phyloP scores from a whole-genome alignment of 2,888 invertebrate species.

The Dasypogon diadema region DNA sequence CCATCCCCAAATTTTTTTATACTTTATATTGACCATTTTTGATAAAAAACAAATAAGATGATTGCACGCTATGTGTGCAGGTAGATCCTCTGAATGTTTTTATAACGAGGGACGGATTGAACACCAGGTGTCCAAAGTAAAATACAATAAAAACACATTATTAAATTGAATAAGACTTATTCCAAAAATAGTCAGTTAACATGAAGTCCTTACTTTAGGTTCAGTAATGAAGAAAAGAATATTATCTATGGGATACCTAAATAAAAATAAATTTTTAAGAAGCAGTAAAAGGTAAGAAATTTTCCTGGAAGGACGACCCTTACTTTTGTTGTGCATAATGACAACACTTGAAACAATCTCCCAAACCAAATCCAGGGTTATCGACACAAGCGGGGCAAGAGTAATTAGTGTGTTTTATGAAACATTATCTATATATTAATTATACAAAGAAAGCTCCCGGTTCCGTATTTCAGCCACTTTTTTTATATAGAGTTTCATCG shows the following conservation, averaged over 20 bases:
- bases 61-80: conserved; percentile 1
- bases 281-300: not conserved
- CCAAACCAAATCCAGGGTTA: no score
- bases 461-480: no score
- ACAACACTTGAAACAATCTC: not conserved
- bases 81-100: conserved; percentile 2
- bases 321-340: not conserved
- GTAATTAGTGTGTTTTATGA: no score
- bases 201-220: conserved; percentile 7
- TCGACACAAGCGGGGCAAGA: no score
- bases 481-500: no score
- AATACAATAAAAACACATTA: no score
- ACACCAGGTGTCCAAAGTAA: not conserved
- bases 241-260: not conserved
- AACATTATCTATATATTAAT: no score
- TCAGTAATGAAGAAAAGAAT: conserved; percentile 5
- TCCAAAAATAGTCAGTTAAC: conserved; percentile 2
- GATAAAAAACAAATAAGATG: not conserved
- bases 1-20: no score
- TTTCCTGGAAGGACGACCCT: not conserved
- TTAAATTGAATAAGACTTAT: conserved; percentile 7
- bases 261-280: not conserved
- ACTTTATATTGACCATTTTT: no score
- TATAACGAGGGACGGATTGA: not conserved
- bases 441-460: no score